A percentile compares a stretch with the other conserved stretches of the same genome.
Conservation (phyloP, 64 coral and sea anemone species). For the Hydrozoanthus tunicans region DNA sequence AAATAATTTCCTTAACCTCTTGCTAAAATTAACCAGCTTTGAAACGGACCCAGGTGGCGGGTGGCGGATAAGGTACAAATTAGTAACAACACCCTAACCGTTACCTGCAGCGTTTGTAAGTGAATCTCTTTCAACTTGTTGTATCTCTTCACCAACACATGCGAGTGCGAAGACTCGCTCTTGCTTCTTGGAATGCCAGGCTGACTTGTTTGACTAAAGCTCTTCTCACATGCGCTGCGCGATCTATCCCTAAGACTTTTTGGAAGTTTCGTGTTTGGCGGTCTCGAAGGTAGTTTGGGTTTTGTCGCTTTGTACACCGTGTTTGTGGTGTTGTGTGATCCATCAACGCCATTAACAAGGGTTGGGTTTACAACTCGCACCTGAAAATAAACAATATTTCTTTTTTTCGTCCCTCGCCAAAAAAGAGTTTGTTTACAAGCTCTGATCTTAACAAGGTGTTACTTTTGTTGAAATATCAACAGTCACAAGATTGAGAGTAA, state of each 20-base stretch:
- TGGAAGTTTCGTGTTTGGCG: conserved; percentile 67
- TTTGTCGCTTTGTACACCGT: not conserved
- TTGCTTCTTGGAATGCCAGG: conserved; percentile 23
- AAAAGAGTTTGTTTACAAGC: too few species aligned
- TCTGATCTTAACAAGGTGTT: too few species aligned
- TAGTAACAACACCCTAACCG: too few species aligned
- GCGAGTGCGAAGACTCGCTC: conserved; percentile 52
- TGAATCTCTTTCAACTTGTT: conserved; percentile 78
- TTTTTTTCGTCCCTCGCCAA: too few species aligned
- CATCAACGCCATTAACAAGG: conserved; percentile 55
- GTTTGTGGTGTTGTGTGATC: not conserved
- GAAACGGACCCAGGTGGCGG: too few species aligned
- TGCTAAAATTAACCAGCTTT: too few species aligned
- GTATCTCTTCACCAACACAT: conserved; percentile 64
- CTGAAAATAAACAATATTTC: not conserved
- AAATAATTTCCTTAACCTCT: too few species aligned
- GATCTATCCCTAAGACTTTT: conserved; percentile 45
- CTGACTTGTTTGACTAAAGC: not conserved
- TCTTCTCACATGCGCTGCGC: conserved; percentile 27
- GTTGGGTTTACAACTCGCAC: conserved; percentile 74
- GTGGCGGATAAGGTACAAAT: too few species aligned
- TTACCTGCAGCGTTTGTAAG: conserved; percentile 63
- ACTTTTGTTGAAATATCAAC: too few species aligned
- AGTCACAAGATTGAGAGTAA: too few species aligned
- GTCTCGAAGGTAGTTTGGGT: conserved; percentile 76